Evolutionary conservation across 2,113 vertebrate genomes (phyloP).

Genomic region (Oxygymnocypris stewartii): DNA sequence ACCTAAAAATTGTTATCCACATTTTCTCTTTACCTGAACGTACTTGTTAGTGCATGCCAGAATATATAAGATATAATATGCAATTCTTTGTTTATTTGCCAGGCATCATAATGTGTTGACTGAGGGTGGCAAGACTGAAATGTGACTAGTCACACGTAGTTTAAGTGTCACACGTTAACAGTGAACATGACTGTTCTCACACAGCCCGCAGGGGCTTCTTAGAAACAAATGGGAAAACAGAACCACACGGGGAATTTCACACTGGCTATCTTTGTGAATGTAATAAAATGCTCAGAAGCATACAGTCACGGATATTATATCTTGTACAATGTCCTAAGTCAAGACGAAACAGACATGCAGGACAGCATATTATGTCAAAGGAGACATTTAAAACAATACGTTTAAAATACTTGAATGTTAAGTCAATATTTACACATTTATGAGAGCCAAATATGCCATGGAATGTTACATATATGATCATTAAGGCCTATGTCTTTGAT

Average conservation of each 20-base stretch:
- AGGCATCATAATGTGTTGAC: conserved; percentile 24
- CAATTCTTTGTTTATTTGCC: conserved; percentile 9
- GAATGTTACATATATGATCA: neutral
- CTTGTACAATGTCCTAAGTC: neutral
- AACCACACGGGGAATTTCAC: conserved; percentile 2
- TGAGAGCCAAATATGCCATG: neutral
- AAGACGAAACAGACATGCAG: conserved; percentile 4
- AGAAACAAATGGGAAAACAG: conserved; percentile 1
- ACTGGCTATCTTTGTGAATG: conserved; percentile 21
- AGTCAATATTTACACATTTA: neutral
- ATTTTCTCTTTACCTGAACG: neutral
- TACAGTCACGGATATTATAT: neutral
- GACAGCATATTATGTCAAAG: neutral
- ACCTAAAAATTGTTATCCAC: neutral
- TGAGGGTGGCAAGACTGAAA: conserved; percentile 40
- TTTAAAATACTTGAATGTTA: neutral
- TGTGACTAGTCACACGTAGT: conserved; percentile 45
- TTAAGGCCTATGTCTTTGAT: neutral
- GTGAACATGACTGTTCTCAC: conserved; percentile 28
- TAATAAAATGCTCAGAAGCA: conserved; percentile 11
- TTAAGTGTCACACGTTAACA: conserved; percentile 47
- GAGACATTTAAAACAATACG: neutral
- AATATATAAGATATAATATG: neutral
- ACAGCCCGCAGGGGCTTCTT: neutral
- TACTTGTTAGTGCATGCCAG: neutral